These are phyloP conservation scores for Mesorhabditis belari DNA, from an alignment of 2,888 invertebrate species.

Conservation along the genomic window DNA sequence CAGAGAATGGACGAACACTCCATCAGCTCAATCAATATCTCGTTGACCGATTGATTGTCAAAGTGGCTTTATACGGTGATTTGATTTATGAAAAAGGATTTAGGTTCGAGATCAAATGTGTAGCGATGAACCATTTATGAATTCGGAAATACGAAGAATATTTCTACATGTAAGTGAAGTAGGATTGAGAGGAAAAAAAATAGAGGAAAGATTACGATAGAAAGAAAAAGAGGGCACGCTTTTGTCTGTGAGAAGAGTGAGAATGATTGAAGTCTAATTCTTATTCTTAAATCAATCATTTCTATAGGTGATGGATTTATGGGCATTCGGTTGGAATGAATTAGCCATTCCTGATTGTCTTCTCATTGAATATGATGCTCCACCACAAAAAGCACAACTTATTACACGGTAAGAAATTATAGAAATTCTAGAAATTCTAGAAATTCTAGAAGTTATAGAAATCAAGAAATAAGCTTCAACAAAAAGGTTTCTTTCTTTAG, in stretches of 20 bases:
- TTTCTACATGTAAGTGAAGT: conserved; percentile 19
- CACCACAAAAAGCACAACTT: conserved; percentile 4
- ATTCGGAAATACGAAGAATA: conserved; percentile 19
- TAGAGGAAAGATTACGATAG: not conserved
- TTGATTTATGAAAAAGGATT: not conserved
- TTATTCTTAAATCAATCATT: not conserved
- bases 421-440: not conserved
- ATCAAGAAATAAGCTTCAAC: not conserved
- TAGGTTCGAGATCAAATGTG: conserved; percentile 15
- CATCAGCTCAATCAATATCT: conserved; percentile 24
- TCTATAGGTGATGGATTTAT: conserved; percentile 24
- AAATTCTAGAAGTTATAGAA: not conserved
- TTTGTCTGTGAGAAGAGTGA: not conserved
- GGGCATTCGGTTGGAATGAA: conserved; percentile 31
- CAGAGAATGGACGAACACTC: conserved; percentile 17
- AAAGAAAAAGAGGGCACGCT: not conserved
- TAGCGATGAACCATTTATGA: conserved; percentile 18
- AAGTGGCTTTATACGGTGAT: too few relatives aligned
- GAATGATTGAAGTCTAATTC: not conserved
- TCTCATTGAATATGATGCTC: conserved; percentile 4
- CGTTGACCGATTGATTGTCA: conserved; percentile 24
- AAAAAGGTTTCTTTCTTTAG: too few relatives aligned
- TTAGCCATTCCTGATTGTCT: conserved; percentile 25
- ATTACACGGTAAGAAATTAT: not conserved
- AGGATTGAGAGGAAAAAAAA: not conserved